phyloP scores from a whole-genome alignment of 1,140 invertebrate genomes.

The Metopolophium dirhodum region DNA sequence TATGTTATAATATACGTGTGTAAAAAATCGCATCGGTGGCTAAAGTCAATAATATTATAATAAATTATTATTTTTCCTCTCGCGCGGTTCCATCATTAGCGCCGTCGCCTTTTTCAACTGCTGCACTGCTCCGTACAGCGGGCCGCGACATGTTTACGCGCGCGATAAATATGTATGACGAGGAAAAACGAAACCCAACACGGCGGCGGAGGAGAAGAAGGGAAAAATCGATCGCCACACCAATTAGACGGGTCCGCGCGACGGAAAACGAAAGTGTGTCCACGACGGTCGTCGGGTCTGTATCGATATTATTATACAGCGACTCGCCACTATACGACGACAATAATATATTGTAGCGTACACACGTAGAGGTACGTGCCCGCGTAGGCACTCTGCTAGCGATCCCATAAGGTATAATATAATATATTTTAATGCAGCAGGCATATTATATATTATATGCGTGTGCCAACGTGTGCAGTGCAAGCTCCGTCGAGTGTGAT shows the following conservation, averaged over 20 bases:
- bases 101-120: not conserved
- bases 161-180: constrained; percentile 50
- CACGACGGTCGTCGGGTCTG: not conserved
- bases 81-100: constrained; percentile 33
- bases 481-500: not conserved
- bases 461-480: not conserved
- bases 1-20: no score
- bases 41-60: not conserved
- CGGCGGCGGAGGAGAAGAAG: not conserved
- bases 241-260: constrained; percentile 36
- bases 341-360: not conserved
- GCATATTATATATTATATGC: not conserved
- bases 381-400: not conserved
- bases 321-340: no score
- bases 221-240: not conserved
- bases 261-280: constrained; percentile 26
- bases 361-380: not conserved
- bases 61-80: not conserved
- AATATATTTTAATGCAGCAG: constrained; percentile 11
- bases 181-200: not conserved
- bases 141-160: constrained; percentile 42
- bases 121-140: not conserved
- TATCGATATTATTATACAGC: not conserved
- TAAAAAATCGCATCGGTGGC: not conserved
- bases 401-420: not conserved